A percentile compares a stretch with the other conserved stretches of the same genome.
These are phyloP conservation scores for Siphlonurus alternatus DNA, from an alignment of 2,888 invertebrate genomes.

Conservation along the genomic window DNA sequence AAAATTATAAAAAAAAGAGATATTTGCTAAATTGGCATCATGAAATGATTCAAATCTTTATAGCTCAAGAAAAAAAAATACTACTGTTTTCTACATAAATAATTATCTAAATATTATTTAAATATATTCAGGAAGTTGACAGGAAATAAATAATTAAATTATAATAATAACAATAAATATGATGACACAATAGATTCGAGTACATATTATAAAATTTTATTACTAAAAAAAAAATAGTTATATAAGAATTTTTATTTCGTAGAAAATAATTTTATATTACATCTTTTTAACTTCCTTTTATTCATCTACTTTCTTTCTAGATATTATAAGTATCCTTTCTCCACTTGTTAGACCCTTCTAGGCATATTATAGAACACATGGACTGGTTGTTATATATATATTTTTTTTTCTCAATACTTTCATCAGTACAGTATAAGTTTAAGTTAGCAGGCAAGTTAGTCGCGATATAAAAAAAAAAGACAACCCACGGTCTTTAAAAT, in stretches of 20 bases:
- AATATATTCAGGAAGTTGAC: neutral
- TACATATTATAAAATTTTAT: neutral
- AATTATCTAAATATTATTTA: neutral
- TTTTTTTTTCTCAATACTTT: neutral
- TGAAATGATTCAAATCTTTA: no score
- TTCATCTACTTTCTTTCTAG: neutral
- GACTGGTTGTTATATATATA: neutral
- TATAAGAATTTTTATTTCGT: neutral
- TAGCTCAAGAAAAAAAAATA: no score
- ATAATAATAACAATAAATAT: no score
- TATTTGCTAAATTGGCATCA: no score
- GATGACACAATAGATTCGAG: no score
- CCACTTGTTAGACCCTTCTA: neutral
- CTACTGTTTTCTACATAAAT: no score
- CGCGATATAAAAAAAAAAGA: no score
- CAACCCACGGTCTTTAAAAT: no score
- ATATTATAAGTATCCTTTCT: neutral
- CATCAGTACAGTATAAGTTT: no score
- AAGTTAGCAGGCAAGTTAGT: no score
- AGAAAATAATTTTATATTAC: neutral
- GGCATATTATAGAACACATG: neutral
- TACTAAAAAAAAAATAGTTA: neutral
- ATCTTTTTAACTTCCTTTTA: neutral
- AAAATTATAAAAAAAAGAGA: no score
- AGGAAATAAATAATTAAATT: neutral